phyloP scores from a whole-genome alignment of 2,888 invertebrate genomes.

The Catocala nupta region DNA sequence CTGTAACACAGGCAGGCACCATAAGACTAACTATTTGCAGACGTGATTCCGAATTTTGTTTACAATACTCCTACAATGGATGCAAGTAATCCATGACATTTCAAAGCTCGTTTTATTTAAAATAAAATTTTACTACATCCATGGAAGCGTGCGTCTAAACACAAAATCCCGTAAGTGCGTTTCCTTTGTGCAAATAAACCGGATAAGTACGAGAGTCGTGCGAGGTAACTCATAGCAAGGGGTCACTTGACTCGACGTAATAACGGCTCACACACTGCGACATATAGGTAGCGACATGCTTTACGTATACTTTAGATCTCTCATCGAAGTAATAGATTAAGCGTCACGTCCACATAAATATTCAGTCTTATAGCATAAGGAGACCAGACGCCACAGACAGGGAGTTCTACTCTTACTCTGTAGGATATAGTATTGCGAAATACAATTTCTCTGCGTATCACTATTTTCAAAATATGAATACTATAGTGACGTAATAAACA shows the following conservation, averaged over 20 bases:
- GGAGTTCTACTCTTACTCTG: constrained; percentile 32
- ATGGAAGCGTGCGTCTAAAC: constrained; percentile 52
- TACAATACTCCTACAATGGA: constrained; percentile 30
- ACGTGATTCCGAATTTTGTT: constrained; percentile 46
- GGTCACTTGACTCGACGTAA: not conserved
- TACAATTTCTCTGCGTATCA: not conserved
- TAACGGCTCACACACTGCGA: constrained; percentile 29
- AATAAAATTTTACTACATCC: constrained; percentile 43
- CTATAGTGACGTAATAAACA: too few relatives aligned
- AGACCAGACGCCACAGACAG: constrained; percentile 67
- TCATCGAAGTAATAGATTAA: constrained; percentile 38
- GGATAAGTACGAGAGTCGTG: constrained; percentile 14
- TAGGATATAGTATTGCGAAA: constrained; percentile 35
- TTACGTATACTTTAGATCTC: constrained; percentile 24
- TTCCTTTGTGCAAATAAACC: constrained; percentile 19
- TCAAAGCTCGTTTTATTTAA: constrained; percentile 22
- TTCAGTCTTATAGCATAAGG: constrained; percentile 64
- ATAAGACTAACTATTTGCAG: constrained; percentile 66
- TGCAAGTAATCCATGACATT: constrained; percentile 31
- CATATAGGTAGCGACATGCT: constrained; percentile 46
- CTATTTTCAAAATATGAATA: too few relatives aligned
- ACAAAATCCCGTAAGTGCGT: constrained; percentile 25
- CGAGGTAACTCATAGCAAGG: constrained; percentile 9
- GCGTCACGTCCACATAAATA: constrained; percentile 65
- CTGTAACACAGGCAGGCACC: constrained; percentile 80